Conservation (phyloP, 2,888 invertebrate species). For the Bruchidius siliquastri region DNA sequence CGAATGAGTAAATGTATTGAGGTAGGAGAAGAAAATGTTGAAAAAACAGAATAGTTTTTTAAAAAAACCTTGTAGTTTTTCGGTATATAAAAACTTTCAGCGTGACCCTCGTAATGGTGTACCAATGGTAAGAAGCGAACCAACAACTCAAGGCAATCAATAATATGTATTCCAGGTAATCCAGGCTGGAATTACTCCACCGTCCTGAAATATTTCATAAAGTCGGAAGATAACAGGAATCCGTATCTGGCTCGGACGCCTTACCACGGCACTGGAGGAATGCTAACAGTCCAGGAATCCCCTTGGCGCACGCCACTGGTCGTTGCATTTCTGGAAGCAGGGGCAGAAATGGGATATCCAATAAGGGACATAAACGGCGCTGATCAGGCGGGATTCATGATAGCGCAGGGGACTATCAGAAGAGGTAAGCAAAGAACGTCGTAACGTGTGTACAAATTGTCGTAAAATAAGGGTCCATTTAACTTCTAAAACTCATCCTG, state of each 20-base stretch:
- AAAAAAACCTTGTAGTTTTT: no score
- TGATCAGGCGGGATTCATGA: constrained; percentile 75
- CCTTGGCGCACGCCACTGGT: constrained; percentile 81
- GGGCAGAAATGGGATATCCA: constrained; percentile 76
- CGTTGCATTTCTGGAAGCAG: constrained; percentile 78
- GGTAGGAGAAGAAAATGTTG: no score
- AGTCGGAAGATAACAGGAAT: constrained; percentile 84
- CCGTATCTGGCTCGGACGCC: constrained; percentile 69
- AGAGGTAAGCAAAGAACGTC: constrained; percentile 50
- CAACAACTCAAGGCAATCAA: no score
- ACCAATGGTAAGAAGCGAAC: no score
- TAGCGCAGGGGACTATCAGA: constrained; percentile 80
- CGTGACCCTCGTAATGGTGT: no score
- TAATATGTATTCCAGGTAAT: no score
- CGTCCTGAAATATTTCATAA: constrained; percentile 82
- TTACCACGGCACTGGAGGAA: constrained; percentile 71
- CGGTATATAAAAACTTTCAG: no score
- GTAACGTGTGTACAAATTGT: no score
- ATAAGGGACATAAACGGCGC: constrained; percentile 70
- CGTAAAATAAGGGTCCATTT: no score
- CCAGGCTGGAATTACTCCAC: constrained; percentile 84
- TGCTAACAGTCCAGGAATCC: constrained; percentile 71
- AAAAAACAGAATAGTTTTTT: no score
- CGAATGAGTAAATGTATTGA: no score
- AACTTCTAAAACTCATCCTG: no score